Percentiles rank a stretch among this genome's conserved stretches.
These are phyloP conservation scores for Cyphomyrus plagiostoma DNA, from an alignment of 2,113 vertebrate species.

Conservation along the genomic window DNA sequence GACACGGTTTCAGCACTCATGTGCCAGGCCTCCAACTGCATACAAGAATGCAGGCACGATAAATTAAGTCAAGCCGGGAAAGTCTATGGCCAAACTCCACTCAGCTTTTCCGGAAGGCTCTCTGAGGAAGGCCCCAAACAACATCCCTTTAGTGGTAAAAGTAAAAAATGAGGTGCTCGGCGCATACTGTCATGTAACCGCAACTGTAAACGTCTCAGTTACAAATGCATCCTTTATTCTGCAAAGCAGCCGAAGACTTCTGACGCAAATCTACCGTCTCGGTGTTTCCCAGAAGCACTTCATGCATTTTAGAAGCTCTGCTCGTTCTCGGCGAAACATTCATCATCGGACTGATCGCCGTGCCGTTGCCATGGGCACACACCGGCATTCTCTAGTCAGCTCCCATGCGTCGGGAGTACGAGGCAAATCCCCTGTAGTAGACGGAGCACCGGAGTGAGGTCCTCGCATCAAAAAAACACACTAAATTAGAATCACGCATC, in stretches of 20 bases:
- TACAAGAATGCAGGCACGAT: slow-evolving; percentile 7
- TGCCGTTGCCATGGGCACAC: slow-evolving; percentile 3
- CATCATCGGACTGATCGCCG: neutral
- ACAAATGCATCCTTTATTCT: neutral
- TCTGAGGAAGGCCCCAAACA: neutral
- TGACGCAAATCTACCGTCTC: neutral
- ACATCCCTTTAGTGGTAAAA: neutral
- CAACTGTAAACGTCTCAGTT: neutral
- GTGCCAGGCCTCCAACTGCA: slow-evolving; percentile 53
- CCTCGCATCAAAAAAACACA: neutral
- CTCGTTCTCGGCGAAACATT: neutral
- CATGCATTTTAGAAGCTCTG: neutral
- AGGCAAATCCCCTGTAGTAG: neutral
- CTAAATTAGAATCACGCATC: neutral
- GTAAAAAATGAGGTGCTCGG: neutral
- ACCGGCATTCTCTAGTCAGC: neutral
- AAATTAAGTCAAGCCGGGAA: neutral
- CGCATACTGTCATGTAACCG: neutral
- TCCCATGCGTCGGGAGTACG: neutral
- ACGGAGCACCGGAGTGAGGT: neutral
- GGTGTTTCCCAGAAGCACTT: neutral
- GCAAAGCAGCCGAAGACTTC: neutral
- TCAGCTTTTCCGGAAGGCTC: neutral
- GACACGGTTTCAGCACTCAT: slow-evolving; percentile 50
- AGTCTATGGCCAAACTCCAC: neutral